Evolutionary conservation across 2,113 vertebrate genomes (phyloP).

Genomic region (Sceloporus undulatus): DNA sequence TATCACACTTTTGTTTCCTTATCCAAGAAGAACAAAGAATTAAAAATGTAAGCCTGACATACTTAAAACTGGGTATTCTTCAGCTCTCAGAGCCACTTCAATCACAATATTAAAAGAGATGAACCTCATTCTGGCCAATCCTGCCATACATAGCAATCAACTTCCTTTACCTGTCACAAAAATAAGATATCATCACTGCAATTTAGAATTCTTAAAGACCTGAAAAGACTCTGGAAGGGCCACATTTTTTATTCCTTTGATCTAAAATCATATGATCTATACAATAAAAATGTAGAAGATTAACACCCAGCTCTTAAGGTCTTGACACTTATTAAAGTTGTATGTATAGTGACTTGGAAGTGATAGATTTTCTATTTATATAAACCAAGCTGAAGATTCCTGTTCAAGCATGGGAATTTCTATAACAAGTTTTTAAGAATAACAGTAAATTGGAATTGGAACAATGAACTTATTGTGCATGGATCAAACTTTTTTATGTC

Average conservation of each 20-base stretch:
- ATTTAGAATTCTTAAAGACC: not conserved
- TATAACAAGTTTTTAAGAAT: no score
- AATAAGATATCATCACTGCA: not conserved
- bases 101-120: not conserved
- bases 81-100: not conserved
- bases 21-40: not conserved
- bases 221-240: not conserved
- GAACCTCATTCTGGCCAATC: not conserved
- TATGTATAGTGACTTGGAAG: not conserved
- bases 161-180: not conserved
- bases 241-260: not conserved
- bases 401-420: not conserved
- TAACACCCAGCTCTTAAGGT: not conserved
- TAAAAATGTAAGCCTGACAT: not conserved
- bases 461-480: no score
- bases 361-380: not conserved
- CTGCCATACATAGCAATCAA: not conserved
- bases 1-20: no score
- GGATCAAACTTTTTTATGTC: no score
- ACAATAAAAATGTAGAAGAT: not conserved
- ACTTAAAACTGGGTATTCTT: not conserved
- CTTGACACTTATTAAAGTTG: not conserved
- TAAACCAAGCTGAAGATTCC: not conserved
- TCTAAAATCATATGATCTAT: not conserved
- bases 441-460: no score